Base-by-base conservation (phyloP, 2,888 invertebrate genomes). In the Mechanitis mazaeus region DNA sequence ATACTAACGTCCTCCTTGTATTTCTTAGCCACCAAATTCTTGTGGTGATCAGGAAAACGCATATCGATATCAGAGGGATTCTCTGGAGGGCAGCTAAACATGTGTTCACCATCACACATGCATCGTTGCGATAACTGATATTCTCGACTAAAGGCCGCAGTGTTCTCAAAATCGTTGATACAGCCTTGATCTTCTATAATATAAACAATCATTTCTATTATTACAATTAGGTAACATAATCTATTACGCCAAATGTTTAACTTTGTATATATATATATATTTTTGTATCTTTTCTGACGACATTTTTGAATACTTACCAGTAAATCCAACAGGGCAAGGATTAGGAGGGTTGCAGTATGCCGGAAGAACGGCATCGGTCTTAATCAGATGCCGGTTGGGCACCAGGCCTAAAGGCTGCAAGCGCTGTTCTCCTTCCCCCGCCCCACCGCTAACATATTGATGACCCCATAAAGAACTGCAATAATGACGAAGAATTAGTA, bases 291-390 rank as follows among this genome's bases (percentile, higher is more conserved):
- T 20, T 20, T 20, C 20, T 20, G 20, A 20, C 20, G 20, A 20
- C 20, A 20, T 31, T 45, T 12, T 12, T 12, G 9, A 42, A 42
- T 7, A 55, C 71, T 83, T 84, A 95, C 96, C 94, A 66, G 94
- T 93, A 78, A 96, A 98, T 69, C 98, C 99, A 64, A 96, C 93
- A 2, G 99, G 99, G 78, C 99, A 99, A 0, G 99, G 99, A 85
- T 99, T 99, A 2, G 99, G 99, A 1, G 99, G 99, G 83, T 98
- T 98, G 84, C 99, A 99, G 85, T 99, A 99, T 31, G 99, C 98
- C 0, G 99, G 99, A 63, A 99, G 91, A 12, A 95, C 94, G 9
- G 96, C 95, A 78, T 99, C 98, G 3, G 95, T 94, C 86, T 98
- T 98, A 56, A 97, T 94, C 82, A 96, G 94, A 69, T 94, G 93